Base-by-base conservation (phyloP, 2,888 invertebrate genomes). In the Thelaira solivaga region DNA sequence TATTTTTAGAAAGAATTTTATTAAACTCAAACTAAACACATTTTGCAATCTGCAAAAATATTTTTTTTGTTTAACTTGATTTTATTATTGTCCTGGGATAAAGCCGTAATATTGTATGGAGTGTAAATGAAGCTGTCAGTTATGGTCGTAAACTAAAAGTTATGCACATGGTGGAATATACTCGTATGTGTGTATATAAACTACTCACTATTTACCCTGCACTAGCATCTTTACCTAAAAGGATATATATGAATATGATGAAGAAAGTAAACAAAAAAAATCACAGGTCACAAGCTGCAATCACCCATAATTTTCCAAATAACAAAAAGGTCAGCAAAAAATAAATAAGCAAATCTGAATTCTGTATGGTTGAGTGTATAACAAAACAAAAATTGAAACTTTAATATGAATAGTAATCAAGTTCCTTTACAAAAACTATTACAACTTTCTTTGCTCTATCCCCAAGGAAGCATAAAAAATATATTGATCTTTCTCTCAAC, bases 71-170 rank as follows among this genome's bases (percentile, higher is more conserved):
- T 43, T 49, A 41, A 36, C 26, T 62, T 78, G 64, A 75, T 79
- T 86, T 86, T 85, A 86, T 84, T 83, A 82, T 81, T 82, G 80
- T 68, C 82, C 72, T 81, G 86, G 85, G 85, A 82, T 76, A 47
- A 75, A 2, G 16, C 2, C 64, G 69, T 65, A 47, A 53, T 55
- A 18, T 65, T 64, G 36, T 45, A 51, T 24, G 10, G 43, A 67
- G 74, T 68, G 74, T 74, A 81, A 85, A 86, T 86, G 84, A 86
- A 85, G 84, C 83, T 86, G 85, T 86, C 85, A 84, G 82, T 81
- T 76, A 67, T 75, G 62, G 79, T 80, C 81, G 82, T 84, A 83
- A 84, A 72, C 84, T 68, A 76, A 80, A 78, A 80, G 49, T 80
- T 79, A 80, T 79, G 68, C 69, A 78, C 75, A 53, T 31, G 55